Percentiles rank a stretch among this genome's conserved stretches.
phyloP scores from a whole-genome alignment of 2,797 vertebrate genomes.

The Stomatorhinus walkeri region DNA sequence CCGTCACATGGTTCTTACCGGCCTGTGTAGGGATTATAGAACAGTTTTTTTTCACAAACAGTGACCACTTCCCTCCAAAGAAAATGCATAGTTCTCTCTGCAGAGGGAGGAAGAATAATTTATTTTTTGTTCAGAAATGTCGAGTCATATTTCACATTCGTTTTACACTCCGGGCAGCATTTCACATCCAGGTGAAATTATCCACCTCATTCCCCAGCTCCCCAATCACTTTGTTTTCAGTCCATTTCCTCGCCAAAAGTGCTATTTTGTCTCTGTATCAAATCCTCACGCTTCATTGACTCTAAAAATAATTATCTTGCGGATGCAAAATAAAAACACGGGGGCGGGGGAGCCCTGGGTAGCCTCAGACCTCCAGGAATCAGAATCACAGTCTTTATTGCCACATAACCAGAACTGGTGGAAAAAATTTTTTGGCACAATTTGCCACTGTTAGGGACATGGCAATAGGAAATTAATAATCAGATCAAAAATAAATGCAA shows the following conservation, averaged over 20 bases:
- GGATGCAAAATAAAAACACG: background rate
- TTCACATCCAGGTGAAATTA: background rate
- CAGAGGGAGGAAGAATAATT: background rate
- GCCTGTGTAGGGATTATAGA: slow-evolving; percentile 92
- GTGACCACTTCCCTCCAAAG: slow-evolving; percentile 87
- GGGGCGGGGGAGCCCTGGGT: too few species aligned
- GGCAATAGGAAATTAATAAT: background rate
- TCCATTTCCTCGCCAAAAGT: background rate
- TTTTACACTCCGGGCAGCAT: background rate
- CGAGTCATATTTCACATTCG: background rate
- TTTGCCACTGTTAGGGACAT: background rate
- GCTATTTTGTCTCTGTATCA: background rate
- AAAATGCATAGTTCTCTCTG: slow-evolving; percentile 78
- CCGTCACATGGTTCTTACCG: slow-evolving; percentile 62
- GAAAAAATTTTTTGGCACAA: background rate
- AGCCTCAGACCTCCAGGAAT: background rate
- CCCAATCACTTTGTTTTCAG: background rate
- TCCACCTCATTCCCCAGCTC: background rate
- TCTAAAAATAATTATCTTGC: background rate
- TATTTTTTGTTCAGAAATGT: slow-evolving; percentile 23
- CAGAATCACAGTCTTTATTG: background rate
- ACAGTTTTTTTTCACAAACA: slow-evolving; percentile 81
- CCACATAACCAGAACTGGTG: background rate
- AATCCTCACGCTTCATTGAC: background rate
- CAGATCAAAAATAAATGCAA: background rate